Evolutionary conservation across 30 jellyfish, hydroid and myxozoan genomes (phyloP).

Genomic region (Chrysaora quinquecirrha): DNA sequence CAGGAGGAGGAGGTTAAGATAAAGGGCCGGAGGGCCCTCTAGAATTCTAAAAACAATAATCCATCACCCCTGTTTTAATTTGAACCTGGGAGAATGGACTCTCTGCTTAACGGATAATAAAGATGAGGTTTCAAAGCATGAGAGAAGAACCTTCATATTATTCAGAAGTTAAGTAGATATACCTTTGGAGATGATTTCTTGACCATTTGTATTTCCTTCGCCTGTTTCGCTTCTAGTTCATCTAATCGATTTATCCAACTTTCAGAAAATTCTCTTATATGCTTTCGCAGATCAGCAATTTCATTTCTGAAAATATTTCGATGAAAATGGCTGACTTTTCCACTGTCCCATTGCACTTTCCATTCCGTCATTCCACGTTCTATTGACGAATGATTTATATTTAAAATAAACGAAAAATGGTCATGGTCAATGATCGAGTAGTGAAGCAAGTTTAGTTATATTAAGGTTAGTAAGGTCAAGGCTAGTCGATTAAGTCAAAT

Average conservation of each 20-base stretch:
- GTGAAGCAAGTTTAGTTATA: too few species aligned
- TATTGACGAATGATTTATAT: too few species aligned
- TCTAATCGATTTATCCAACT: conserved; percentile 80
- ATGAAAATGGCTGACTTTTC: conserved; percentile 82
- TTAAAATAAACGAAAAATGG: too few species aligned
- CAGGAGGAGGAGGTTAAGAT: too few species aligned
- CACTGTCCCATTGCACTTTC: conserved; percentile 77
- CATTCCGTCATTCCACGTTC: conserved; percentile 46
- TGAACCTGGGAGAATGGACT: neutral
- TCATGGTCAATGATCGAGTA: too few species aligned
- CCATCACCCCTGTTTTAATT: too few species aligned
- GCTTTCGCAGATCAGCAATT: conserved; percentile 65
- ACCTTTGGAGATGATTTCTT: conserved; percentile 51
- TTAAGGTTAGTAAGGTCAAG: too few species aligned
- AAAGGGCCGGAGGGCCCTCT: too few species aligned
- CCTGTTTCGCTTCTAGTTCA: conserved; percentile 77
- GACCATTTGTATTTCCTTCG: conserved; percentile 62
- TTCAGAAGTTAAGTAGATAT: neutral
- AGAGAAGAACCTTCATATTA: neutral
- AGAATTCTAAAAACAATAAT: too few species aligned
- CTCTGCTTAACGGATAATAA: neutral
- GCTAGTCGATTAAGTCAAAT: too few species aligned
- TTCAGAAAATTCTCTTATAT: conserved; percentile 80
- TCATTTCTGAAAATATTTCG: conserved; percentile 75
- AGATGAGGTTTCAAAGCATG: neutral